Evolutionary conservation across 2,113 vertebrate species (phyloP).

Genomic region (Heteronetta atricapilla): DNA sequence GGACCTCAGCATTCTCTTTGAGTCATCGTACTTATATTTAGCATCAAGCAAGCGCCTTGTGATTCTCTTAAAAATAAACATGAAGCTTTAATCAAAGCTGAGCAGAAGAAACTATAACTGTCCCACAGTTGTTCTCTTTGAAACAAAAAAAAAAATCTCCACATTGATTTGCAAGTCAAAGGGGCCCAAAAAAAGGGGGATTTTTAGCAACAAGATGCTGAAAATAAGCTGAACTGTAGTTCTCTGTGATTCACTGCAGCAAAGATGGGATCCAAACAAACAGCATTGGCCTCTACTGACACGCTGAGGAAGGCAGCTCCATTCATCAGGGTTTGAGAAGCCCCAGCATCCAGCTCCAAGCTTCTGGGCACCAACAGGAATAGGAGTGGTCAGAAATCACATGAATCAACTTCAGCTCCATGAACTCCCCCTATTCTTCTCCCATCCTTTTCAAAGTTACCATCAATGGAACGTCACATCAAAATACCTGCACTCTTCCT

Average conservation of each 20-base stretch:
- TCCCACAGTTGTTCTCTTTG: background rate
- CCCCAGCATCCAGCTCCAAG: background rate
- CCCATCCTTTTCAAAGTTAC: background rate
- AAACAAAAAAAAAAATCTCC: background rate
- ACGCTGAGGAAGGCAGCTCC: background rate
- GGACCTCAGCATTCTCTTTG: conserved; percentile 27
- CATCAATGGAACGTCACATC: background rate
- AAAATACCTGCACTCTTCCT: background rate
- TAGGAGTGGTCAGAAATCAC: rapidly evolving
- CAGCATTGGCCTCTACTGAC: background rate
- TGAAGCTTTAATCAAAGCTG: conserved; percentile 2
- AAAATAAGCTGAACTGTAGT: background rate
- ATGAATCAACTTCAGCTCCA: background rate
- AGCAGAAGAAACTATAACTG: background rate
- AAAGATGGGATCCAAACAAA: background rate
- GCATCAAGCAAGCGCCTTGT: background rate
- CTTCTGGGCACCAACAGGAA: background rate
- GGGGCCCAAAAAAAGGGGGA: rapidly evolving
- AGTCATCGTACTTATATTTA: conserved; percentile 52
- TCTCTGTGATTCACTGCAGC: background rate
- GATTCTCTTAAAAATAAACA: conserved; percentile 20
- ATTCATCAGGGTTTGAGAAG: too few relatives aligned
- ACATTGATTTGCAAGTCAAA: background rate
- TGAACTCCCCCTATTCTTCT: background rate
- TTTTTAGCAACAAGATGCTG: background rate